Conservation (phyloP, 1,140 invertebrate species). For the Pollicipes pollicipes region DNA sequence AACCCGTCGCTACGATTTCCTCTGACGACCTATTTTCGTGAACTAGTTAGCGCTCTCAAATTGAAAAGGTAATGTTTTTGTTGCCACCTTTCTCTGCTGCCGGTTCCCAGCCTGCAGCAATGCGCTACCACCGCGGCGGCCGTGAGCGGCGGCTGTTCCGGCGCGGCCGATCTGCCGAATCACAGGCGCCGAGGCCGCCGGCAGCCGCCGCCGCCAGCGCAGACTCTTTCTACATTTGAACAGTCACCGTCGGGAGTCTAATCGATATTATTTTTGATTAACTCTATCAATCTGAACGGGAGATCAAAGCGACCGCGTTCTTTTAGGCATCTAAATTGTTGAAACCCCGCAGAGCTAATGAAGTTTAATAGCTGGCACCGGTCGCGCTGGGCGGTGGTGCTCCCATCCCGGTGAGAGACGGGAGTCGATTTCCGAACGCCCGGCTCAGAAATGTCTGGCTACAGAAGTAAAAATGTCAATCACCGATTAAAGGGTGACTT, state of each 20-base stretch:
- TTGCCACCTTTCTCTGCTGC: too few relatives aligned
- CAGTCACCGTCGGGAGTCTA: background rate
- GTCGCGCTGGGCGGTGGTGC: background rate
- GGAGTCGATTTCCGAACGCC: background rate
- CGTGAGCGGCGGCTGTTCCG: too few relatives aligned
- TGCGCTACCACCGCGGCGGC: too few relatives aligned
- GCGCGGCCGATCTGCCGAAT: background rate
- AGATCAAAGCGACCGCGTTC: background rate
- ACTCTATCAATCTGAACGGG: background rate
- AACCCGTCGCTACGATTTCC: too few relatives aligned
- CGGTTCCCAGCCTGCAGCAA: too few relatives aligned
- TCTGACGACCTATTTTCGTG: too few relatives aligned
- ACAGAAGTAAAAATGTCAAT: conserved; percentile 2
- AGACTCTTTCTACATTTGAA: background rate
- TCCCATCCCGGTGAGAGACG: background rate
- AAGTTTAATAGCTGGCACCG: background rate
- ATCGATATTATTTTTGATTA: conserved; percentile 1
- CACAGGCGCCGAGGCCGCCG: background rate
- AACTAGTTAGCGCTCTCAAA: too few relatives aligned
- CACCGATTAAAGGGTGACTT: background rate
- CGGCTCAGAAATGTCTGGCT: background rate
- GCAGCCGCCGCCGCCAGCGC: background rate
- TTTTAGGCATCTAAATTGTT: conserved; percentile 2
- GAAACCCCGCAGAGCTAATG: background rate
- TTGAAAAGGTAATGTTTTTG: too few relatives aligned